These are phyloP conservation scores for Teinopalpus imperialis DNA, from an alignment of 2,888 invertebrate species.

Conservation along the genomic window DNA sequence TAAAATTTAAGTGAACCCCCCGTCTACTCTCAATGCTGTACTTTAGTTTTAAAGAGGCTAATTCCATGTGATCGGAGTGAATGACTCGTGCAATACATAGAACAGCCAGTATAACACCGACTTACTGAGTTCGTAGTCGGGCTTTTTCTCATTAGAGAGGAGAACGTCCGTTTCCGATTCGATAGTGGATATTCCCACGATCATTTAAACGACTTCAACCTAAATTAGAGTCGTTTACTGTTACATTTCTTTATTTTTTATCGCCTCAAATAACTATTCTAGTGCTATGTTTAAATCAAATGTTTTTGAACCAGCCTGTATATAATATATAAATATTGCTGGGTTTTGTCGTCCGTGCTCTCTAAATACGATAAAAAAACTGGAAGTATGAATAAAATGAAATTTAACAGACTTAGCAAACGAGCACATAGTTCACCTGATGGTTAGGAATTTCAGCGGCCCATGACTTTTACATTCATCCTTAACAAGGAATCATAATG, in stretches of 20 bases:
- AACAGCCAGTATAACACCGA: conserved; percentile 4
- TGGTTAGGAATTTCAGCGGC: no score
- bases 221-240: conserved; percentile 22
- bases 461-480: no score
- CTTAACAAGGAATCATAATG: no score
- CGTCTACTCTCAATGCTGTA: no score
- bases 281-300: conserved; percentile 3
- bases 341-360: no score
- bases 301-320: not conserved
- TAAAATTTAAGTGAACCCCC: no score
- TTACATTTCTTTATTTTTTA: conserved; percentile 19
- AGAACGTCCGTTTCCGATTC: conserved; percentile 3
- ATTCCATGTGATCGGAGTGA: conserved; percentile 8
- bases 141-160: conserved; percentile 15
- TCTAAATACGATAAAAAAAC: no score
- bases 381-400: no score
- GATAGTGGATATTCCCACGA: conserved; percentile 21
- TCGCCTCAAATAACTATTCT: conserved; percentile 2
- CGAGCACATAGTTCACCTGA: no score
- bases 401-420: no score
- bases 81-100: conserved; percentile 11
- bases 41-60: no score
- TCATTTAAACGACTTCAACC: conserved; percentile 15
- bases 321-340: no score
- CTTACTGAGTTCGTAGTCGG: conserved; percentile 2